phyloP scores from a whole-genome alignment of 2,888 invertebrate genomes.

The Sinhomidia bicolor region DNA sequence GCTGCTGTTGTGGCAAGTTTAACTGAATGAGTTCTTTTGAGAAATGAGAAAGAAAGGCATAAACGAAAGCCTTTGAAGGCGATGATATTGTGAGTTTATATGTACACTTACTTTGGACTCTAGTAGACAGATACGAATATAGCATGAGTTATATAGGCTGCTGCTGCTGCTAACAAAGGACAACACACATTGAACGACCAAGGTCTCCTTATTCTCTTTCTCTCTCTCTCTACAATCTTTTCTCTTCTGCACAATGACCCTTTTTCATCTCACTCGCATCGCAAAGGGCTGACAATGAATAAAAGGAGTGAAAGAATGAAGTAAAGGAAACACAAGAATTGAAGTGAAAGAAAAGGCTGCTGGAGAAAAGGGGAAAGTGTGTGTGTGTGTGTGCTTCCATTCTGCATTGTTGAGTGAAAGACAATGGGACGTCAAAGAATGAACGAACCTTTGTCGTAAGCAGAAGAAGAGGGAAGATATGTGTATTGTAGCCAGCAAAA shows the following conservation, averaged over 20 bases:
- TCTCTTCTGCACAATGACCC: slow-evolving; percentile 66
- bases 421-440: slow-evolving; percentile 73
- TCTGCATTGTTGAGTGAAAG: slow-evolving; percentile 72
- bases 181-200: slow-evolving; percentile 59
- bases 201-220: slow-evolving; percentile 55
- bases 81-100: slow-evolving; percentile 61
- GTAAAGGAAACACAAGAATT: slow-evolving; percentile 66
- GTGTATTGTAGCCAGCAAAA: slow-evolving; percentile 29
- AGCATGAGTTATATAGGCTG: not conserved
- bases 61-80: slow-evolving; percentile 61
- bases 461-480: slow-evolving; percentile 25
- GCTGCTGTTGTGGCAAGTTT: slow-evolving; percentile 30
- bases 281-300: slow-evolving; percentile 74
- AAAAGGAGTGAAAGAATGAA: slow-evolving; percentile 70
- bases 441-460: slow-evolving; percentile 52
- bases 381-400: slow-evolving; percentile 65
- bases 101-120: slow-evolving; percentile 25
- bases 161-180: slow-evolving; percentile 50
- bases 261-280: slow-evolving; percentile 71
- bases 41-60: slow-evolving; percentile 59
- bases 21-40: slow-evolving; percentile 34
- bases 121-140: slow-evolving; percentile 20
- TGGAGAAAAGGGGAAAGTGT: slow-evolving; percentile 51
- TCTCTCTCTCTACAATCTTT: slow-evolving; percentile 56
- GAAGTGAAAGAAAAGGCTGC: slow-evolving; percentile 60